Percentiles rank a stretch among this genome's conserved stretches.
These are phyloP conservation scores for Macrosteles quadrilineatus DNA, from an alignment of 1,140 invertebrate genomes.

Conservation along the genomic window DNA sequence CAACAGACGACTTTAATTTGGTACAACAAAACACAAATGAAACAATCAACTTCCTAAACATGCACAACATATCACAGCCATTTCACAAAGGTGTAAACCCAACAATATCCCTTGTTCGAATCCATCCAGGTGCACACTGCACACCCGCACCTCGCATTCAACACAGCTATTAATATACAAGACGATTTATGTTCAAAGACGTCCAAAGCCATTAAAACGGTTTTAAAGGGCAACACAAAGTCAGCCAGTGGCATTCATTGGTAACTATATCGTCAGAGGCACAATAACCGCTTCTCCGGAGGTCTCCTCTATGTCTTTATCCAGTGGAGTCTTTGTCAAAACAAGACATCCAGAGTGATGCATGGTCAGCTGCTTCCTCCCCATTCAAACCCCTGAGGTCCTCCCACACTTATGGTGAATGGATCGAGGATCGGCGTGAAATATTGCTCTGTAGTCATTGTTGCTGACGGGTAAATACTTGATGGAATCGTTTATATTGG, in stretches of 20 bases:
- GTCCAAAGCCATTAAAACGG: conserved; percentile 19
- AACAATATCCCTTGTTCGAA: too few species aligned
- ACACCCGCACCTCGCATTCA: neutral
- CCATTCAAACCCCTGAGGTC: neutral
- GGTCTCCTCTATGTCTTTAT: conserved; percentile 26
- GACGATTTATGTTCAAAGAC: conserved; percentile 18
- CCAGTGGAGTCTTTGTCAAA: conserved; percentile 18
- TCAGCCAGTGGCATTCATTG: neutral
- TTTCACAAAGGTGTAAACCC: too few species aligned
- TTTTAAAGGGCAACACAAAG: conserved; percentile 1
- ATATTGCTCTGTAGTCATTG: too few species aligned
- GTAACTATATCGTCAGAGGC: conserved; percentile 19
- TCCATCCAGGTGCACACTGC: too few species aligned
- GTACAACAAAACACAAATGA: too few species aligned
- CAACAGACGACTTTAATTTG: too few species aligned
- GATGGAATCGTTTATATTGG: too few species aligned
- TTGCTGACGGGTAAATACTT: too few species aligned
- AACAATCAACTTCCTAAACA: too few species aligned
- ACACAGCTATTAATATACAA: conserved; percentile 13
- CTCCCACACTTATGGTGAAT: too few species aligned
- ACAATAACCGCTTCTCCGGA: conserved; percentile 1
- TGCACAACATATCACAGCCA: too few species aligned
- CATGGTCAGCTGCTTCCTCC: conserved; percentile 14
- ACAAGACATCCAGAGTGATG: conserved; percentile 31
- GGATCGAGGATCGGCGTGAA: too few species aligned